Percentiles rank a stretch among this genome's conserved stretches.
Evolutionary conservation across 2,797 vertebrate species (phyloP).

Genomic region (Characodon lateralis): DNA sequence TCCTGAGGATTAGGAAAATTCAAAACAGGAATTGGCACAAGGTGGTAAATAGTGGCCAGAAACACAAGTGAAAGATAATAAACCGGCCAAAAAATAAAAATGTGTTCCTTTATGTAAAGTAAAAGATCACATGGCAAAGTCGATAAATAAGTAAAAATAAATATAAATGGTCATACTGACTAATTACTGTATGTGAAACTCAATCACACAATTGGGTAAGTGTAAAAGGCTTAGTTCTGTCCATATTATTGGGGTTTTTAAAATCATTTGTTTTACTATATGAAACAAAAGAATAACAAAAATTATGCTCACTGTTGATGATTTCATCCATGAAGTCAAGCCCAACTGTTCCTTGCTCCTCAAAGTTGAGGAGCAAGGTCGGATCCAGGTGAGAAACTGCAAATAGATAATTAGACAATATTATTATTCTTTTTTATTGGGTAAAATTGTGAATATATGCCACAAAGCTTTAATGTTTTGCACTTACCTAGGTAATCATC

Average conservation of each 20-base stretch:
- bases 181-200: neutral
- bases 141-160: neutral
- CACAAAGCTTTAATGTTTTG: neutral
- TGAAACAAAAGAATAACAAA: neutral
- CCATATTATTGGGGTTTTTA: neutral
- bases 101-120: neutral
- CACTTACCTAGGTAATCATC: conserved; percentile 50
- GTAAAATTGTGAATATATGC: neutral
- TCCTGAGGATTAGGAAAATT: neutral
- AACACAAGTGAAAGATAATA: neutral
- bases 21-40: neutral
- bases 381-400: conserved; percentile 19
- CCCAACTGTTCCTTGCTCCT: neutral
- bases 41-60: neutral
- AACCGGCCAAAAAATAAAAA: neutral
- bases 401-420: neutral
- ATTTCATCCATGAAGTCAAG: conserved; percentile 2
- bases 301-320: conserved; percentile 38
- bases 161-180: neutral
- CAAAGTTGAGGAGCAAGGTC: conserved; percentile 24
- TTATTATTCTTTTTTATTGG: neutral
- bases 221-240: neutral
- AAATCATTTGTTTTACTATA: neutral
- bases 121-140: neutral
- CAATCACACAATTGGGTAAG: neutral